phyloP scores from a whole-genome alignment of 2,113 vertebrate genomes.

The Phyllostomus hastatus region DNA sequence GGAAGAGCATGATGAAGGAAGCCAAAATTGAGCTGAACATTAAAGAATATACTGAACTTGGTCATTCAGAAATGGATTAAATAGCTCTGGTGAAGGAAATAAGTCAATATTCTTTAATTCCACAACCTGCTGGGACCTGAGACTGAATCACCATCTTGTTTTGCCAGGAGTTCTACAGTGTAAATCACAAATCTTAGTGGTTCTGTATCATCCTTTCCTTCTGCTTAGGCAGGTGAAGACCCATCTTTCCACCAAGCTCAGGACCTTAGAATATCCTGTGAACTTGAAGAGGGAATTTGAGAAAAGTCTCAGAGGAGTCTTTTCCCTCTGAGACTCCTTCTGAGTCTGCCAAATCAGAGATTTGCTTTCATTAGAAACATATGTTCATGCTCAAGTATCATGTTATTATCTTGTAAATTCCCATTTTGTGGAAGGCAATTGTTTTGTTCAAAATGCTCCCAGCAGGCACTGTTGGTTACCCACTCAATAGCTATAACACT shows the following conservation, averaged over 20 bases:
- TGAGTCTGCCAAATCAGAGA: not conserved
- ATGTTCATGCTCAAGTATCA: not conserved
- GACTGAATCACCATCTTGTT: not conserved
- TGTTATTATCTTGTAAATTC: not conserved
- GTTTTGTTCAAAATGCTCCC: not conserved
- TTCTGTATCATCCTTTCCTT: not conserved
- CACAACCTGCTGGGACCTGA: not conserved
- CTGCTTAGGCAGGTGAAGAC: not conserved
- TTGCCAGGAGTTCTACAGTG: not conserved
- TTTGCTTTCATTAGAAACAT: not conserved
- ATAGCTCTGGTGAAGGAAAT: not conserved
- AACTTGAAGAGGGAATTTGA: not conserved
- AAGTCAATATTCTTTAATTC: not conserved
- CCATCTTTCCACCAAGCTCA: not conserved
- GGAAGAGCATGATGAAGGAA: not conserved
- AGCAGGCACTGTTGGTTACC: not conserved
- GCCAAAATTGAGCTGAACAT: not conserved
- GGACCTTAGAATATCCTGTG: not conserved
- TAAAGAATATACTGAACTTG: not conserved
- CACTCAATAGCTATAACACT: not conserved
- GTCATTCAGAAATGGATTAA: not conserved
- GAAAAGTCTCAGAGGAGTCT: too few species aligned
- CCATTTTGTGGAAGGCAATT: not conserved
- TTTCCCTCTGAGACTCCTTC: not conserved
- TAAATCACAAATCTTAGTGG: not conserved